Evolutionary conservation across 2,113 vertebrate genomes (phyloP).

Genomic region (Penelope pileata): DNA sequence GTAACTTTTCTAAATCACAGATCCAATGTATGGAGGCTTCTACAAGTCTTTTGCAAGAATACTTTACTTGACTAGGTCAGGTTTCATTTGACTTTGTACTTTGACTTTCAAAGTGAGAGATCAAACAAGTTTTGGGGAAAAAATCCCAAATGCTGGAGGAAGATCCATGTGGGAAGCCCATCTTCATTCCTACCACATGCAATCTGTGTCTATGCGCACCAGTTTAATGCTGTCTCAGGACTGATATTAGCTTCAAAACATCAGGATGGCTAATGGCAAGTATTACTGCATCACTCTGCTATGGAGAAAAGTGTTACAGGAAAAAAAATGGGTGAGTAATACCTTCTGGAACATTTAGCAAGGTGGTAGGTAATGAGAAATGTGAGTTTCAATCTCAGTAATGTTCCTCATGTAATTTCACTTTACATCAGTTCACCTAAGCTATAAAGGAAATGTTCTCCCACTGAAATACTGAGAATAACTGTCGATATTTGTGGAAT

Average conservation of each 20-base stretch:
- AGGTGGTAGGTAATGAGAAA: not conserved
- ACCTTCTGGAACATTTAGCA: not conserved
- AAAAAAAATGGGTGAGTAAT: not conserved
- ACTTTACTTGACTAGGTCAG: slow-evolving; percentile 48
- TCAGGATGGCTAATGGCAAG: not conserved
- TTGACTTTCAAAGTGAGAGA: slow-evolving; percentile 39
- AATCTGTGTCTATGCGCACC: fast-evolving
- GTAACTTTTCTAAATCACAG: slow-evolving; percentile 34
- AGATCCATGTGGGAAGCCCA: not conserved
- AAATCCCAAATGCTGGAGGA: not conserved
- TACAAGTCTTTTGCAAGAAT: slow-evolving; percentile 22
- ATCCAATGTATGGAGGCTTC: slow-evolving; percentile 32
- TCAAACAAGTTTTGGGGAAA: not conserved
- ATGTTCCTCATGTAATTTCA: not conserved
- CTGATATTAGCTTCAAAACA: not conserved
- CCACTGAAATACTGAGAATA: not conserved
- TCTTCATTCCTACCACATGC: not conserved
- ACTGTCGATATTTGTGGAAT: not conserved
- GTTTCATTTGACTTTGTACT: slow-evolving; percentile 41
- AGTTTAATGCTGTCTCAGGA: not conserved
- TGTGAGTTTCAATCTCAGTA: not conserved
- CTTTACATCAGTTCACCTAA: not conserved
- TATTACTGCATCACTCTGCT: not conserved
- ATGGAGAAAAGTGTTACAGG: not conserved
- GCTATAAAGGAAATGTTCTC: not conserved